These are phyloP conservation scores for Rhopilema esculentum DNA, from an alignment of 30 jellyfish, hydroid and myxozoan genomes.

Conservation along the genomic window DNA sequence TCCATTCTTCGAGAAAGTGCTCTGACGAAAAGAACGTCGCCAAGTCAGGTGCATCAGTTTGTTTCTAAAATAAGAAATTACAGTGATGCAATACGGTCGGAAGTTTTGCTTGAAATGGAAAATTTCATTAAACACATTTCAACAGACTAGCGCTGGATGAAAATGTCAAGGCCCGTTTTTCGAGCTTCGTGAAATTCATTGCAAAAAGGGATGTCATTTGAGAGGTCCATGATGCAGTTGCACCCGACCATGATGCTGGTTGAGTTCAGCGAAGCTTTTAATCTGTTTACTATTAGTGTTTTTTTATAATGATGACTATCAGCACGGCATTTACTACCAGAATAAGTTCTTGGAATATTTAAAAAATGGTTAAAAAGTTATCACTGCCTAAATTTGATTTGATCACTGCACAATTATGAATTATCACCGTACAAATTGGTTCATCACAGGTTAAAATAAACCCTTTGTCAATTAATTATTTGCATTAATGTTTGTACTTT, in stretches of 20 bases:
- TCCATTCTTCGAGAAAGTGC: constrained; percentile 49
- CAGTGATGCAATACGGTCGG: constrained; percentile 47
- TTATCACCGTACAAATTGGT: no score
- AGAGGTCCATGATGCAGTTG: constrained; percentile 43
- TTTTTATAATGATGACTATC: not conserved
- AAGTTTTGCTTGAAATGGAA: constrained; percentile 30
- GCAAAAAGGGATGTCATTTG: constrained; percentile 26
- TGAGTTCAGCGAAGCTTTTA: constrained; percentile 1
- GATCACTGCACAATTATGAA: no score
- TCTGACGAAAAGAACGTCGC: constrained; percentile 38
- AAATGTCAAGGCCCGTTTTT: constrained; percentile 20
- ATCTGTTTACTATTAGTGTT: not conserved
- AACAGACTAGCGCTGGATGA: constrained; percentile 52
- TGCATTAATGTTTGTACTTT: no score
- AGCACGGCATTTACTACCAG: not conserved
- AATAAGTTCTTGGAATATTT: not conserved
- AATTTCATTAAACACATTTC: constrained; percentile 22
- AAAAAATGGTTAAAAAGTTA: not conserved
- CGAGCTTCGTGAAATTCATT: constrained; percentile 31
- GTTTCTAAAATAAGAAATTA: constrained; percentile 39
- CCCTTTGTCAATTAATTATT: no score
- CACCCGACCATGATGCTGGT: constrained; percentile 42
- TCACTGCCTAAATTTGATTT: no score
- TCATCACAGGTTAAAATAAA: no score
- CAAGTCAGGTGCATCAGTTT: constrained; percentile 43